Evolutionary conservation across 2,113 vertebrate genomes (phyloP), one percentile per base, ranked within the genome.

Genomic region (Mesitornis unicolor): DNA sequence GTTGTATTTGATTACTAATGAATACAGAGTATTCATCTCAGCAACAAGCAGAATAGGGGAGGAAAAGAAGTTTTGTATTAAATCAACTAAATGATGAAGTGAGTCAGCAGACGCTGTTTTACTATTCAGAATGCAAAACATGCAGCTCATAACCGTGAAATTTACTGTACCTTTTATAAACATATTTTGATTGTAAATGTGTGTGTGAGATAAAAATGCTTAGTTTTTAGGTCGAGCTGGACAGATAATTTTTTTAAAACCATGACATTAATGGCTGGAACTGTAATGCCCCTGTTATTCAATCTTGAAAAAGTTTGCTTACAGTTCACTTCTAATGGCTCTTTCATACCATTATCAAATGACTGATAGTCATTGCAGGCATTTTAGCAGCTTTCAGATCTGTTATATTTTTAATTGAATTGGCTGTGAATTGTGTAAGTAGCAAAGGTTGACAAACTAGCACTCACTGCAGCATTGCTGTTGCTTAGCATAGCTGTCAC

Each of bases 371-470:
- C 96, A 93, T 96, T 90, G 64, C 84, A 94, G 93, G 94, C 91
- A 95, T 97, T 96, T 97, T 95, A 97, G 95, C 96, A 96, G 96
- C 96, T 97, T 97, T 98, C 94, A 90, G 93, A 95, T 96, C 97
- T 98, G 97, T 97, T 98, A 97, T 90, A 97, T 96, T 98, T 98
- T 98, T 98, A 98, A 98, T 98, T 98, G 97, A 98, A 98, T 97
- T 97, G 97, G 93, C 97, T 97, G 96, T 97, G 95, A 98, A 97
- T 97, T 96, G 82, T 90, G 14, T 96, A 97, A 97, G 91, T 94
- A 96, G 96, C 95, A 96, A 97, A 96, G 97, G 96, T 95, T 98
- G 97, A 98, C 97, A 98, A 97, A 97, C 93, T 95, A 94, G 95
- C 53, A 45, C 96, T 93, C 50, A 6, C 67, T 38, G 42, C 77